Evolutionary conservation across 1,140 invertebrate genomes (phyloP).

Genomic region (Pogonomyrmex barbatus): DNA sequence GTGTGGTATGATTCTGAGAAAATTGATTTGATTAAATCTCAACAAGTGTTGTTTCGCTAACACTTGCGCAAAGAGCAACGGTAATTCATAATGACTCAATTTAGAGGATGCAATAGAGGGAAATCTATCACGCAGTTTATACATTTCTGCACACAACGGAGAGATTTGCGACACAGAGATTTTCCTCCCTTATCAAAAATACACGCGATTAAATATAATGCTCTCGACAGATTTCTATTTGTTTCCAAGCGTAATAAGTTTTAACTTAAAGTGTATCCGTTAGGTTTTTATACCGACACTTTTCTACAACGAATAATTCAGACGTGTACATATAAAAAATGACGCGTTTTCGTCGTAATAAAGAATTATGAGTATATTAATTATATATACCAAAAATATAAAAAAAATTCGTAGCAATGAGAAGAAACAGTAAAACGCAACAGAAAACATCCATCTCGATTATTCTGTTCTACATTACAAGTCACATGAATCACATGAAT

Average conservation of each 20-base stretch:
- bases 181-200: conserved; percentile 13
- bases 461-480: background rate
- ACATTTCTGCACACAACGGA: background rate
- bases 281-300: conserved; percentile 57
- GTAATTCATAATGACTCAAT: background rate
- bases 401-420: conserved; percentile 13
- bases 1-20: background rate
- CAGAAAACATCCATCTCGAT: background rate
- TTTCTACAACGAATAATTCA: conserved; percentile 64
- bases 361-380: background rate
- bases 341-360: background rate
- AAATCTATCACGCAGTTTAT: conserved; percentile 23
- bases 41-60: background rate
- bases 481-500: background rate
- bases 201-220: background rate
- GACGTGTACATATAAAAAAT: conserved; percentile 22
- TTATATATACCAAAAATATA: background rate
- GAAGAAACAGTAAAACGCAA: conserved; percentile 6
- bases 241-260: conserved; percentile 12
- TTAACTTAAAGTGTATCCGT: conserved; percentile 22
- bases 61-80: background rate
- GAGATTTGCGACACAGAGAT: background rate
- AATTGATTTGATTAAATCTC: conserved; percentile 14
- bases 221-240: conserved; percentile 36
- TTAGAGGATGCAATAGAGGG: background rate